Base-by-base conservation (phyloP, 2,797 vertebrate species). In the Nasua narica region DNA sequence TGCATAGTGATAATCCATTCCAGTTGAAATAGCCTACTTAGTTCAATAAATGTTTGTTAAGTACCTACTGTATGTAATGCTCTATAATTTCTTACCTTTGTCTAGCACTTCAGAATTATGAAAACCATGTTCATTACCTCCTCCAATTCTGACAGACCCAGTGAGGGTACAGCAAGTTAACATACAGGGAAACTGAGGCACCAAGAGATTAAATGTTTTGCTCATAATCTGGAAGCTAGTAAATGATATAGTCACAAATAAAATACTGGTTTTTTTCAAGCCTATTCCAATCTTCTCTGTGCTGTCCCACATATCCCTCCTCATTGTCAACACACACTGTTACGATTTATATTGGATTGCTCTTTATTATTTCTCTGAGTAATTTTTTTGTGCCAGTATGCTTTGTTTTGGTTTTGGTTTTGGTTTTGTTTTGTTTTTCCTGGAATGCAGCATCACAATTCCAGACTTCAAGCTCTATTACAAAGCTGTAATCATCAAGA, bases 61-160 rank as follows among this genome's bases (percentile, higher is more conserved):
- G 85, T 65, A 93, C 95, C 97, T 95, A 95, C 95, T 95, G 32
- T 54, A 77, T 95, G 77, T 69, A 60, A 58, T 18, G 11, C 7
- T 77, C 62, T 84, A 2, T 84, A 54, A 91, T 87, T 88, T 91
- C 88, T 84, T 89, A 91, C 19, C 76, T 89, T 95, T 87, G 37
- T 35, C n/a, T 13, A 91, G 23, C 14, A 70, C 67, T 90, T 92
- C 35, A 87, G 65, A 87, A 79, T 43, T 7, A 8, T 23, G 58
- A 84, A 94, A 87, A 21, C 94, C 43, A 62, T 12, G 8, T 54
- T 78, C 29, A 65, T 56, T 25, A 27, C 60, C 35, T 90, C 60
- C 43, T 88, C 94, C 18, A 16, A 77, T 90, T 87, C 70, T 89
- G 54, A 79, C 19, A 58, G 52, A 91, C 19, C 2, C 74, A 79